Evolutionary conservation across 2,797 vertebrate genomes (phyloP).

Genomic region (Sebastes flavidus): DNA sequence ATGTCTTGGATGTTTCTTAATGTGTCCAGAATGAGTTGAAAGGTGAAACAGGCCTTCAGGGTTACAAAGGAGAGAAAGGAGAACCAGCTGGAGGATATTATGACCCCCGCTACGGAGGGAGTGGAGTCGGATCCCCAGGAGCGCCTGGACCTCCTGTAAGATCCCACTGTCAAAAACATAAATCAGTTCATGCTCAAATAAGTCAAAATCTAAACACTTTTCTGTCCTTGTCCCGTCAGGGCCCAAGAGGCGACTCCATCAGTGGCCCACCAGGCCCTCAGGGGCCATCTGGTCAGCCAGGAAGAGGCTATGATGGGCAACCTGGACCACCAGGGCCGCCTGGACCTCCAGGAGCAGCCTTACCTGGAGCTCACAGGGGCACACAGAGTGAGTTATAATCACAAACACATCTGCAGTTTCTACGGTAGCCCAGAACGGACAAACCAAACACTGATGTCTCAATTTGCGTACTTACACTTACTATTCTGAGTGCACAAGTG

Average conservation of each 20-base stretch:
- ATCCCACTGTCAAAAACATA: not conserved
- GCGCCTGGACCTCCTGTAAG: conserved; percentile 82
- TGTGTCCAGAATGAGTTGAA: conserved; percentile 80
- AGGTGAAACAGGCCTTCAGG: conserved; percentile 81
- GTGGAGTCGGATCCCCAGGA: conserved; percentile 78
- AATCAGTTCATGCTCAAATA: not conserved
- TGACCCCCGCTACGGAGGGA: conserved; percentile 69
- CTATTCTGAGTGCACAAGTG: rapidly evolving
- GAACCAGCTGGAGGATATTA: conserved; percentile 85
- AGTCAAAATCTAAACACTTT: not conserved
- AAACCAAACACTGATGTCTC: no score
- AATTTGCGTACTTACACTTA: no score
- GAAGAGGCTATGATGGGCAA: conserved; percentile 86
- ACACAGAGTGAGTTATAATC: conserved; percentile 67
- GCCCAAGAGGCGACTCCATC: conserved; percentile 87
- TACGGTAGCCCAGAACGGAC: no score
- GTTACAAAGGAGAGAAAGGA: conserved; percentile 90
- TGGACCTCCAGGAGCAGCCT: conserved; percentile 78
- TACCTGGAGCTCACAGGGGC: conserved; percentile 78
- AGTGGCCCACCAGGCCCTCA: conserved; percentile 77
- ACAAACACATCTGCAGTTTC: not conserved
- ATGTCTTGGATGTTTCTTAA: not conserved
- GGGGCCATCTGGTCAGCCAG: conserved; percentile 77
- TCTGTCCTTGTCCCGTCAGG: conserved; percentile 70
- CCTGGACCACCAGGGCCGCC: conserved; percentile 88